Conservation (phyloP, 2,797 vertebrate genomes). For the Enteromius anoplus region DNA sequence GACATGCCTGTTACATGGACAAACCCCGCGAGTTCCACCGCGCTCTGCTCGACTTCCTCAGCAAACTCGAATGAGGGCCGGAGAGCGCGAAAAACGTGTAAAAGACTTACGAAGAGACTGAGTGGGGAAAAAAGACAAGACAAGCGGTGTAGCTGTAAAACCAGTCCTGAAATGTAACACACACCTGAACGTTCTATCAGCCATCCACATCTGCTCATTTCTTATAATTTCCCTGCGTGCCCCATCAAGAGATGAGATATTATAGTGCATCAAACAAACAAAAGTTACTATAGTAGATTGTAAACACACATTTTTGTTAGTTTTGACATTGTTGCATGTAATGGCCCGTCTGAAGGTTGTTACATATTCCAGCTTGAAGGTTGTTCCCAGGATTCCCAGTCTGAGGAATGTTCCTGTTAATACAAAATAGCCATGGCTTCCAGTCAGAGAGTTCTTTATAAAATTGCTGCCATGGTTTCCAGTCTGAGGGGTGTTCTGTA, state of each 20-base stretch:
- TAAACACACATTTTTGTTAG: neutral
- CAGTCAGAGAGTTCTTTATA: neutral
- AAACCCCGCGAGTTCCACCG: conserved; percentile 88
- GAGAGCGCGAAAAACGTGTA: neutral
- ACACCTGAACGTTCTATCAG: neutral
- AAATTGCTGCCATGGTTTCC: neutral
- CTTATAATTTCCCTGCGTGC: neutral
- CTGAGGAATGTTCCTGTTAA: neutral
- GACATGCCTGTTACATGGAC: conserved; percentile 95
- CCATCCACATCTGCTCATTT: conserved; percentile 13
- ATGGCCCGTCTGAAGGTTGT: neutral
- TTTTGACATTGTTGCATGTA: neutral
- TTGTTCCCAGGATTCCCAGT: neutral
- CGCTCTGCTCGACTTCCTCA: conserved; percentile 86
- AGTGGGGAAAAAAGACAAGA: neutral
- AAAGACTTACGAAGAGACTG: neutral
- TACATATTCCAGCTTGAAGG: neutral
- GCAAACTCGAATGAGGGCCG: conserved; percentile 69
- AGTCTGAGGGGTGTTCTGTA: neutral
- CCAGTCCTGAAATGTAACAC: neutral
- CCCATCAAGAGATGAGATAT: neutral
- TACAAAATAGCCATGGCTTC: neutral
- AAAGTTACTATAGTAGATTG: neutral
- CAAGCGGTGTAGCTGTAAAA: neutral
- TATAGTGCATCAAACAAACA: neutral